A percentile compares a stretch with the other conserved stretches of the same genome.
Conservation (phyloP, 2,797 vertebrate species). For the Lophura swinhoii region DNA sequence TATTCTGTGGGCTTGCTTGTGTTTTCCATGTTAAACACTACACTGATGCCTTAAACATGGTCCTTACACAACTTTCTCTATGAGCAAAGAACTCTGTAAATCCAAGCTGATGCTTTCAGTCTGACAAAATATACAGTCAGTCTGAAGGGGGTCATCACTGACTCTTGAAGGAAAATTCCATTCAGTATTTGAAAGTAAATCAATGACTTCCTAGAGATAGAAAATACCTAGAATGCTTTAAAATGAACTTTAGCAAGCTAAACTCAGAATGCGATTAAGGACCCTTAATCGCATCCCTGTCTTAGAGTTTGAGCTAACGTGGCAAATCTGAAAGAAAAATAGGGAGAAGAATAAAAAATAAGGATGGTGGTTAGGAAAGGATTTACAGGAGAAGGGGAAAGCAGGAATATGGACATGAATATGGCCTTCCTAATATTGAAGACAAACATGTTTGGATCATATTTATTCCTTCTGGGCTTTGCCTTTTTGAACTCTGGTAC, state of each 20-base stretch:
- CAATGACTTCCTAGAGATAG: not conserved
- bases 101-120: not conserved
- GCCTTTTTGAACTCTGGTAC: not conserved
- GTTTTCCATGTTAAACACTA: not conserved
- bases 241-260: not conserved
- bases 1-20: not conserved
- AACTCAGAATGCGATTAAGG: not conserved
- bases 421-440: not conserved
- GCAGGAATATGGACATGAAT: rapidly evolving
- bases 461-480: not conserved
- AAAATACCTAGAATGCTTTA: not conserved
- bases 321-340: not conserved
- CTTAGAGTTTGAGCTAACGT: not conserved
- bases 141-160: not conserved
- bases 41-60: not conserved
- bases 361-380: not conserved
- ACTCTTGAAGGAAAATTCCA: not conserved
- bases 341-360: not conserved
- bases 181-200: not conserved
- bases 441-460: not conserved
- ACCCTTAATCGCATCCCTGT: too few species aligned
- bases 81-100: not conserved
- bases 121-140: not conserved
- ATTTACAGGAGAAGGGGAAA: not conserved
- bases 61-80: not conserved